A percentile compares a stretch with the other conserved stretches of the same genome.
phyloP scores from a whole-genome alignment of 2,797 vertebrate species.

The Hyperoplus immaculatus region DNA sequence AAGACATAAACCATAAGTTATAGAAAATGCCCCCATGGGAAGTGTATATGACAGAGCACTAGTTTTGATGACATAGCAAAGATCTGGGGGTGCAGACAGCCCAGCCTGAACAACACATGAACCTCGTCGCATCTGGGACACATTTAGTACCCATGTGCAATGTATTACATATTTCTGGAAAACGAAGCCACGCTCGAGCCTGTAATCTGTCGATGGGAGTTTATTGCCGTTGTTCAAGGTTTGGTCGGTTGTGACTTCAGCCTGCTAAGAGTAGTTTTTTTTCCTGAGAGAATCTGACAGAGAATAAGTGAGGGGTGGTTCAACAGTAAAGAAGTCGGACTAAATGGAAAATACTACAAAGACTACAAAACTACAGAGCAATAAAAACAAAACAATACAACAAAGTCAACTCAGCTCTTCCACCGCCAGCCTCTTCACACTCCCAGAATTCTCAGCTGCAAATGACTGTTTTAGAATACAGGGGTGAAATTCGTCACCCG shows the following conservation, averaged over 20 bases:
- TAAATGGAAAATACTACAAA: background rate
- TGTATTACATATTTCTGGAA: conserved; percentile 80
- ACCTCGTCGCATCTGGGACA: conserved; percentile 82
- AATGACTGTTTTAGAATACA: conserved; percentile 81
- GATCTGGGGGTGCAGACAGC: conserved; percentile 67
- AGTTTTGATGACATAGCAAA: conserved; percentile 77
- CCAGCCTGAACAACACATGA: conserved; percentile 72
- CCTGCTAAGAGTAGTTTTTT: conserved; percentile 50
- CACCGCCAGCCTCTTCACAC: conserved; percentile 52
- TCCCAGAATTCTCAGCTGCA: conserved; percentile 63
- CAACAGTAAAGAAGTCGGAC: background rate
- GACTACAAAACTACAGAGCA: conserved; percentile 1
- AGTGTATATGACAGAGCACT: conserved; percentile 60
- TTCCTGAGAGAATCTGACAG: conserved; percentile 43
- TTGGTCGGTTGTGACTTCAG: conserved; percentile 71
- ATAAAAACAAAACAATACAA: conserved; percentile 1
- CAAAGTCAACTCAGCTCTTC: conserved; percentile 37
- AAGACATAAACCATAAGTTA: conserved; percentile 45
- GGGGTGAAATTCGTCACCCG: conserved; percentile 83
- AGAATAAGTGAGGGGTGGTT: conserved; percentile 26
- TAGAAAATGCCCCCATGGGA: conserved; percentile 58
- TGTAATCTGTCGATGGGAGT: conserved; percentile 81
- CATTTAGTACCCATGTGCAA: conserved; percentile 82
- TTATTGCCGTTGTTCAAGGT: conserved; percentile 74
- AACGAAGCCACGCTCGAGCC: conserved; percentile 71